Conservation (phyloP, 2,888 invertebrate genomes). For the Ormyrus thymus region DNA sequence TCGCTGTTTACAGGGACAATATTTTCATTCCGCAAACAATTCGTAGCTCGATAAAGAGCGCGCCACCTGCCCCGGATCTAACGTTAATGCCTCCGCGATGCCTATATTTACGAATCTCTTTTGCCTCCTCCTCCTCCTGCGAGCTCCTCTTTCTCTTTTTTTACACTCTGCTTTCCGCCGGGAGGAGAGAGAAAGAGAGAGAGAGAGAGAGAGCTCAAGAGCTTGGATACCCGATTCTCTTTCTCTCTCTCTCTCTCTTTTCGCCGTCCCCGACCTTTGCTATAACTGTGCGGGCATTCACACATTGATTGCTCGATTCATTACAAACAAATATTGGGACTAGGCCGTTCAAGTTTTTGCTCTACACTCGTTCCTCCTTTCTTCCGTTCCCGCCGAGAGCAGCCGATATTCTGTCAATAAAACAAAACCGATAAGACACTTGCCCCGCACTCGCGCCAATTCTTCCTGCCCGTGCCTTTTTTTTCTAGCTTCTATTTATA, state of each 20-base stretch:
- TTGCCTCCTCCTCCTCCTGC: slow-evolving; percentile 9
- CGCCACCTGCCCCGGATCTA: slow-evolving; percentile 57
- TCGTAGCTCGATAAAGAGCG: slow-evolving; percentile 73
- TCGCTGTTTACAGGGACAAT: slow-evolving; percentile 74
- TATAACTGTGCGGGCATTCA: not conserved
- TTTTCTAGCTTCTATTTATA: no score
- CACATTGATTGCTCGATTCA: not conserved
- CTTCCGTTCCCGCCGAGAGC: no score
- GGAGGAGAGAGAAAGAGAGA: no score
- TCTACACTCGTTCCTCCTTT: not conserved
- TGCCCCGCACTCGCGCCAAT: no score
- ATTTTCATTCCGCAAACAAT: slow-evolving; percentile 74
- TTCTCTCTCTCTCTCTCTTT: slow-evolving; percentile 4
- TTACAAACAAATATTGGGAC: slow-evolving; percentile 10
- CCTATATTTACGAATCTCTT: slow-evolving; percentile 66
- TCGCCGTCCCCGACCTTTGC: not conserved
- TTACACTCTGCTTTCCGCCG: no score
- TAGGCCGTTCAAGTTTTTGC: not conserved
- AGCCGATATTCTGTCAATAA: not conserved
- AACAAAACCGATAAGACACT: not conserved
- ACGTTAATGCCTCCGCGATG: slow-evolving; percentile 59
- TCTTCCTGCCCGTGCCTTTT: no score
- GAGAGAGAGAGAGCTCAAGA: no score
- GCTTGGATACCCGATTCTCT: not conserved
- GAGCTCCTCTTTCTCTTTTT: not conserved